phyloP scores from a whole-genome alignment of 2,888 invertebrate genomes.

The Orthosia cruda region DNA sequence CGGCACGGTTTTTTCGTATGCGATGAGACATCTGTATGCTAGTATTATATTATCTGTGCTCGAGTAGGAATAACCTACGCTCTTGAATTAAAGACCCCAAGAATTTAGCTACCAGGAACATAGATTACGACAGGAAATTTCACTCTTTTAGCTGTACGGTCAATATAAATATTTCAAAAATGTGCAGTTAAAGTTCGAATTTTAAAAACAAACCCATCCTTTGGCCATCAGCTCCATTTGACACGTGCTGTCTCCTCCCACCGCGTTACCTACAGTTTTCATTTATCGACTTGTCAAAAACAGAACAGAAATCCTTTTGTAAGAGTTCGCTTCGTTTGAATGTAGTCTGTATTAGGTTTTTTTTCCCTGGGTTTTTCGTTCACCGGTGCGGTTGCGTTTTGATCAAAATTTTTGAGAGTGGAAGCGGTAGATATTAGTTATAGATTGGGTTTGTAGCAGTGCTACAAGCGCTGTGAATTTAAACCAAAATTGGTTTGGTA shows the following conservation, averaged over 20 bases:
- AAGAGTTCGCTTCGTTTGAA: conserved; percentile 50
- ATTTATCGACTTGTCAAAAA: conserved; percentile 72
- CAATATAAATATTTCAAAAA: neutral
- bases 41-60: too few relatives aligned
- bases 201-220: neutral
- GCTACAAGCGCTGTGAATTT: neutral
- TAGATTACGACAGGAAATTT: neutral
- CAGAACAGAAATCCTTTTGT: conserved; percentile 61
- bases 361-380: conserved; percentile 5
- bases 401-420: conserved; percentile 42
- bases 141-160: neutral
- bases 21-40: too few relatives aligned
- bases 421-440: neutral
- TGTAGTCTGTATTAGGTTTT: conserved; percentile 14
- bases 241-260: conserved; percentile 6
- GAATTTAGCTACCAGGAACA: neutral
- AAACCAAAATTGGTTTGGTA: neutral
- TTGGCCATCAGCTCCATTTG: conserved; percentile 11
- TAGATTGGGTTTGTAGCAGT: conserved; percentile 7
- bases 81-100: neutral
- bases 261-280: conserved; percentile 56
- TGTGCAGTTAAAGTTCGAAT: neutral
- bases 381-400: conserved; percentile 32
- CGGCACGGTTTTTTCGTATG: too few relatives aligned
- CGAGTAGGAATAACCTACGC: too few relatives aligned